Base-by-base conservation (phyloP, 2,113 vertebrate genomes). In the Rhynchopsitta pachyrhyncha region DNA sequence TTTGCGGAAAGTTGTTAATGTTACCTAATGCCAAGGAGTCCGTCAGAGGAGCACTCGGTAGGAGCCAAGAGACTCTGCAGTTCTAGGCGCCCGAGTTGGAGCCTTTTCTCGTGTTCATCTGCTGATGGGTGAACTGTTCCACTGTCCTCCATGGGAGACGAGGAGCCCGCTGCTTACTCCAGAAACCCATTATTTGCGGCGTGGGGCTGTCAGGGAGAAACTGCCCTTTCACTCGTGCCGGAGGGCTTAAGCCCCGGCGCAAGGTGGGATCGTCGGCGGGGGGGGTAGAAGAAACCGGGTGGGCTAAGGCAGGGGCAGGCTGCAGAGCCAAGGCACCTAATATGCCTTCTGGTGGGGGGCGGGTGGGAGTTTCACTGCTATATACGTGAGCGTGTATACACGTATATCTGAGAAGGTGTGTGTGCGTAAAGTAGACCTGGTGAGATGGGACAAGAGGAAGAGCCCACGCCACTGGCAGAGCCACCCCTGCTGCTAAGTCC, bases 311-410 rank as follows among this genome's bases (percentile, higher is more conserved):
- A 46, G 41, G 28, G 76, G 19, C 25, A 24, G 49, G 8, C 53
- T 74, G 50, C 22, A 33, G 39, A 60, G 16, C 7, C 53, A 49
- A 6, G 29, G 33, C 53, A 24, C 27, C 7, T 17, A n/a, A 91
- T 63, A 59, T 18, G 23, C 25, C 9, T 24, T 44, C 57, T 88
- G 41, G 10, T 1, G 46, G 31, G 3, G 5, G 33, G 17, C 3
- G 1, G 13, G 4, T 69, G 37, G 6, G 9, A 69, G 15, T 37
- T 69, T 14, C 29, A 3, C 29, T 33, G 1, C 29, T 53, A 0
- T 29, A 7, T 23, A 11, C 13, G 23, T 37, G 55, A 94, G 11
- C 2, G 22, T 8, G 22, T 33, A 16, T 53, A 10, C 29, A 24
- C 27, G 35, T 46, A 5, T 28, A 37, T 1, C 33, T 59, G n/a